These are phyloP conservation scores for Meda fulgida DNA, from an alignment of 2,797 vertebrate genomes.

Conservation along the genomic window DNA sequence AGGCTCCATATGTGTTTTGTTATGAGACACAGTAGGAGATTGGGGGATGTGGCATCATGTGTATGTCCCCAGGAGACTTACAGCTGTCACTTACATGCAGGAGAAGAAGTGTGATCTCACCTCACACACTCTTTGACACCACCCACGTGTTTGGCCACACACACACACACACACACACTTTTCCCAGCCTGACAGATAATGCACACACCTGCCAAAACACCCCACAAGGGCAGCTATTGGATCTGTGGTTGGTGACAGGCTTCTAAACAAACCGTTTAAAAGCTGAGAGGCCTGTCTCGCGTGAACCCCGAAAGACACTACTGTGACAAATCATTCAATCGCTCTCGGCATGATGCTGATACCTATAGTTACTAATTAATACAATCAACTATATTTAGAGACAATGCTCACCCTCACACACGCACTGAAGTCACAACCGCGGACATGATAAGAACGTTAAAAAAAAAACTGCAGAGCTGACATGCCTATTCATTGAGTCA, in stretches of 20 bases:
- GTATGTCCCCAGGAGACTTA: constrained; percentile 15
- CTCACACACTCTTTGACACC: constrained; percentile 37
- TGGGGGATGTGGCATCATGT: constrained; percentile 2
- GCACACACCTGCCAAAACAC: constrained; percentile 36
- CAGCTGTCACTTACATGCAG: constrained; percentile 35
- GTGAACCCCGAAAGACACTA: constrained; percentile 20
- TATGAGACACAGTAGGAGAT: constrained; percentile 23
- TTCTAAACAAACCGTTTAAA: constrained; percentile 36
- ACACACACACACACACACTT: not conserved
- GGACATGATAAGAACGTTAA: not conserved
- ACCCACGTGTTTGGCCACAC: constrained; percentile 28
- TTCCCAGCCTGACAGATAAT: not conserved
- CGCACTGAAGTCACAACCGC: not conserved
- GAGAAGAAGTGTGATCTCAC: constrained; percentile 51
- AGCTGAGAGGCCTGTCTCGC: not conserved
- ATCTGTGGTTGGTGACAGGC: constrained; percentile 17
- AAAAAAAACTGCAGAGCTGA: not conserved
- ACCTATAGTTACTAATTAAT: not conserved
- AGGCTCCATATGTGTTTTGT: constrained; percentile 35
- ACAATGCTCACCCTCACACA: not conserved
- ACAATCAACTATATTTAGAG: constrained; percentile 18
- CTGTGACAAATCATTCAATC: constrained; percentile 7
- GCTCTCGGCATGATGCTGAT: not conserved
- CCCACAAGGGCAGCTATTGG: constrained; percentile 11
- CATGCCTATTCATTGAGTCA: constrained; percentile 22